Evolutionary conservation across 2,113 vertebrate species (phyloP), one percentile per base, ranked within the genome.

Genomic region (Paraplagusia blochii): DNA sequence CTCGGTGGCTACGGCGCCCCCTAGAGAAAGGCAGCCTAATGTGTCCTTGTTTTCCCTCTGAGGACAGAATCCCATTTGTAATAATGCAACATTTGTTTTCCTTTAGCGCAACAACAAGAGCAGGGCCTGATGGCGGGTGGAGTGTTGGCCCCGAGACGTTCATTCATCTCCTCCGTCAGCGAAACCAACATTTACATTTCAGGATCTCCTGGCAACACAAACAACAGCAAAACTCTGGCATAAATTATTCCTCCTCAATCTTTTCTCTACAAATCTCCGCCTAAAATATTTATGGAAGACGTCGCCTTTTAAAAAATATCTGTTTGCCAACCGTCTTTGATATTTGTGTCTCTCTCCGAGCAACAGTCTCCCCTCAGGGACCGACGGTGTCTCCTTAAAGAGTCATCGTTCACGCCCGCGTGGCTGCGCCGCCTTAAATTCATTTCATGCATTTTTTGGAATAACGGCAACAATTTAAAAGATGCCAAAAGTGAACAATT

Each of bases 391-490:
- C 13, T 12, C 38, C 38, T 40, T 40, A 10, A 39, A 39, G 3
- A 39, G 36, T 39, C 36, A 40, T 40, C 38, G 13, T 40, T 40
- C 38, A 40, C 12, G 7, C 17, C 11, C 19, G 46, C 45, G 18
- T 62, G 40, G 49, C 43, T 52, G 12, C 58, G 14, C 9, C 38
- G 35, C 39, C 33, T 18, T 47, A 17, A 38, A 53, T 16, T 58
- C 22, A 40, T 52, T 55, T 43, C 35, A 45, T 40, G 43, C 12
- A 52, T 60, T 65, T 64, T 38, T 64, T 39, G 16, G 22, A 49
- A 36, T 14, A 51, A 17, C 19, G 9, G 29, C 10, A 9, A 29
- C 16, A 16, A 38, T 61, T 52, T 18, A 17, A 42, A 63, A n/a
- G 35, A 11, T 11, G 13, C 16, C 10, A 13, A 42, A 39, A 16